These are phyloP conservation scores for Leptobrachium leishanense DNA, from an alignment of 2,113 vertebrate genomes.

Conservation along the genomic window DNA sequence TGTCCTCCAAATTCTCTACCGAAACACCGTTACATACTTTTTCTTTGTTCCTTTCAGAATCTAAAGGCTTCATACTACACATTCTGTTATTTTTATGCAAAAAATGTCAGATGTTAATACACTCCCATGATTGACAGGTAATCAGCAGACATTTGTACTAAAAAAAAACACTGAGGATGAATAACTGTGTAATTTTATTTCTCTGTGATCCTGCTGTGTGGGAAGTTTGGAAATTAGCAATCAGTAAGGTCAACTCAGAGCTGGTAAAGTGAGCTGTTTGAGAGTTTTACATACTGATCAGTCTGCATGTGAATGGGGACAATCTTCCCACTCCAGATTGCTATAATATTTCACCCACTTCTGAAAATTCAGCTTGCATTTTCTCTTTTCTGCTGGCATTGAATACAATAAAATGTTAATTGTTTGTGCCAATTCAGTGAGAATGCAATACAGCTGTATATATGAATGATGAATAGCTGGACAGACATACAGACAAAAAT, in stretches of 20 bases:
- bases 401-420: constrained; percentile 3
- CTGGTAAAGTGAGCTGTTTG: constrained; percentile 14
- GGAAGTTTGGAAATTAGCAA: constrained; percentile 74
- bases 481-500: too few species aligned
- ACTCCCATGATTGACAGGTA: constrained; percentile 81
- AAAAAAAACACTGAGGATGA: constrained; percentile 70
- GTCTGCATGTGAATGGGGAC: background rate
- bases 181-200: constrained; percentile 81
- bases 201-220: constrained; percentile 67
- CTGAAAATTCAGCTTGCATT: constrained; percentile 6
- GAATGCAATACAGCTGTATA: background rate
- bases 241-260: constrained; percentile 62
- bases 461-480: too few species aligned
- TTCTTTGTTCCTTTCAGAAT: constrained; percentile 61
- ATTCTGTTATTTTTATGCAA: constrained; percentile 87
- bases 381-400: background rate
- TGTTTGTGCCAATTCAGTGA: background rate
- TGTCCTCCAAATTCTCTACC: too few species aligned
- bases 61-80: constrained; percentile 79
- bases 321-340: constrained; percentile 23
- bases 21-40: background rate
- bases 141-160: constrained; percentile 83
- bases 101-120: constrained; percentile 84
- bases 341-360: constrained; percentile 16
- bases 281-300: constrained; percentile 25